Evolutionary conservation across 1,140 invertebrate species (phyloP), one percentile per base, ranked within the genome.

Genomic region (Sitophilus oryzae): DNA sequence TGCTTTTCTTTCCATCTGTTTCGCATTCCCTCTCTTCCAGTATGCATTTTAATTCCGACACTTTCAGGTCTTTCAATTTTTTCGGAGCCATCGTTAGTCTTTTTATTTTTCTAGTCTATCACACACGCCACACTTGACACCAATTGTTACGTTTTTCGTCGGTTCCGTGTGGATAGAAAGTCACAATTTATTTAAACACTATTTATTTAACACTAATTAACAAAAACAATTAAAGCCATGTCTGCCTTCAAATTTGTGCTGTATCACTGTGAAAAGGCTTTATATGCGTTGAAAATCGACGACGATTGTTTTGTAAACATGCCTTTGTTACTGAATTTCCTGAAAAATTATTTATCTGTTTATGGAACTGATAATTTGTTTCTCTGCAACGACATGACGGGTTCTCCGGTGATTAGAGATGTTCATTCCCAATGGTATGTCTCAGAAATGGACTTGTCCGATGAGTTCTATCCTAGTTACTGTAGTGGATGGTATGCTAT

Each of bases 391-490:
- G 67, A 74, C 11, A 65, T 76, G 2, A 47, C 68, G 8, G 61
- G 68, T 21, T 73, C 76, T 1, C 45, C 56, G 5, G 80, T 80
- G 2, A 79, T 81, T 59, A 74, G 85, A 52, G 77, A 75, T 66
- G 76, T 81, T 18, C 85, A 82, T 0, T 85, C 83, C 0, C 91
- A 91, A 66, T 91, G 89, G 88, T 78, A 81, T 38, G 85, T 90
- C 8, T 79, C 82, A n/a, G 75, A 77, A 23, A 70, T 69, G 10
- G 86, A 90, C 66, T 91, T 83, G 71, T 63, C 76, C 3, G 70
- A 70, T 0, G 72, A 74, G 30, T 74, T 72, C 60, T 91, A 89
- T 72, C 86, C 86, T 15, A 70, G 77, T 10, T 65, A 68, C 64
- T 85, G 87, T 68, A 76, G 80, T 8, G 89, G 89, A 15, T 83